Percentiles rank a stretch among this genome's conserved stretches.
Evolutionary conservation across 2,888 invertebrate genomes (phyloP).

Genomic region (Geophilus truncorum): DNA sequence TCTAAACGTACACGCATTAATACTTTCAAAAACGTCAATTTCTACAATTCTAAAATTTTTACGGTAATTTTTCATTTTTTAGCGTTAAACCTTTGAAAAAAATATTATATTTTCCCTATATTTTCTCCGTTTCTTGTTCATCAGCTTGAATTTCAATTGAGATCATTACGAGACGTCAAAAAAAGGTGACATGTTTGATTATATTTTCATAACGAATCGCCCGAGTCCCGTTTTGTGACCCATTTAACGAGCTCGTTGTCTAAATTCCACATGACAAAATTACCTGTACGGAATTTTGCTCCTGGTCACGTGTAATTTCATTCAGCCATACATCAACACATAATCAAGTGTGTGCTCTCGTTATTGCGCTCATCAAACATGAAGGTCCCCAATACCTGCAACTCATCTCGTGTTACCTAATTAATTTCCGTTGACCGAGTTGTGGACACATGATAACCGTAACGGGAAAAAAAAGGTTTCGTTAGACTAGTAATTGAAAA

Average conservation of each 20-base stretch:
- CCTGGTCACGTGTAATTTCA: slow-evolving; percentile 5
- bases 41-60: no score
- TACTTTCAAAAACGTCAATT: no score
- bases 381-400: background rate
- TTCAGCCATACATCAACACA: slow-evolving; percentile 1
- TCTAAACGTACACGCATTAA: no score
- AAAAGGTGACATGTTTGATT: background rate
- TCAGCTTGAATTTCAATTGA: background rate
- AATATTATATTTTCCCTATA: no score
- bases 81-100: no score
- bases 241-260: background rate
- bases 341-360: background rate
- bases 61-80: no score
- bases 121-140: background rate
- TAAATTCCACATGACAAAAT: background rate
- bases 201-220: background rate
- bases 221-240: background rate
- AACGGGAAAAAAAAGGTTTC: no score
- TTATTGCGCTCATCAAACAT: slow-evolving; percentile 12
- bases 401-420: background rate
- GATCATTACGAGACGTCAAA: no score
- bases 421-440: background rate
- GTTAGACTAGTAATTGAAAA: no score
- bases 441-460: background rate
- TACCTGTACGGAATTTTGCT: background rate